Conservation (phyloP, 2,113 vertebrate genomes). For the Herpetotheres cachinnans region DNA sequence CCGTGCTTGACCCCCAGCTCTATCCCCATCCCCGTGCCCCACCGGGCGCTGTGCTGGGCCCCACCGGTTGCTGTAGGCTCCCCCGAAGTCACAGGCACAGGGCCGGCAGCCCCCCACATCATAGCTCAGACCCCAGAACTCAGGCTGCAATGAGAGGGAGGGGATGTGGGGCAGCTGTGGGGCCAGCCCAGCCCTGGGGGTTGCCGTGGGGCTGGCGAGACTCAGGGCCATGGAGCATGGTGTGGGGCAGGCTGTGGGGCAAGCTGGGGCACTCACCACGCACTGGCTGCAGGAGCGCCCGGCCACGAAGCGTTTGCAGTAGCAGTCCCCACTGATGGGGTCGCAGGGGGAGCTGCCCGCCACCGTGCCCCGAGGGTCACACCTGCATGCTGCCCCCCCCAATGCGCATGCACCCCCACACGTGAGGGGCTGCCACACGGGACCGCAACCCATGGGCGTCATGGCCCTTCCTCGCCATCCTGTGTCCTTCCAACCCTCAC, state of each 20-base stretch:
- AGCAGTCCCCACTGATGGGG: slow-evolving; percentile 83
- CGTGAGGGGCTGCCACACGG: neutral
- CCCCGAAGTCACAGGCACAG: slow-evolving; percentile 88
- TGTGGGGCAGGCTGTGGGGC: neutral
- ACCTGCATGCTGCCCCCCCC: slow-evolving; percentile 79
- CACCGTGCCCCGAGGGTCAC: slow-evolving; percentile 78
- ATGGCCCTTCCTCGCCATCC: neutral
- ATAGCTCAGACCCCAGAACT: slow-evolving; percentile 88
- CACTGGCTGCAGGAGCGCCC: slow-evolving; percentile 84
- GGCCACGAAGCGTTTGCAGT: slow-evolving; percentile 86
- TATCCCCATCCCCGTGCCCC: neutral
- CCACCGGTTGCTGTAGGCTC: slow-evolving; percentile 83
- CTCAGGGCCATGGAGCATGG: neutral
- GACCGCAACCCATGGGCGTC: neutral
- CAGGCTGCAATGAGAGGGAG: slow-evolving; percentile 63
- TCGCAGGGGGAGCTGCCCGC: slow-evolving; percentile 78
- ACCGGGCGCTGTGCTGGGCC: neutral
- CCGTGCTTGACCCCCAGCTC: neutral
- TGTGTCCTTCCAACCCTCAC: neutral
- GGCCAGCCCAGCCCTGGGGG: neutral
- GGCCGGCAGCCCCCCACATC: slow-evolving; percentile 81
- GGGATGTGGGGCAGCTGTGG: neutral
- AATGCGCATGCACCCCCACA: neutral
- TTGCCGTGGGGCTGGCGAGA: neutral
- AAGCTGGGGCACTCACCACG: slow-evolving; percentile 73